Evolutionary conservation across 2,797 vertebrate species (phyloP).

Genomic region (Catharus ustulatus): DNA sequence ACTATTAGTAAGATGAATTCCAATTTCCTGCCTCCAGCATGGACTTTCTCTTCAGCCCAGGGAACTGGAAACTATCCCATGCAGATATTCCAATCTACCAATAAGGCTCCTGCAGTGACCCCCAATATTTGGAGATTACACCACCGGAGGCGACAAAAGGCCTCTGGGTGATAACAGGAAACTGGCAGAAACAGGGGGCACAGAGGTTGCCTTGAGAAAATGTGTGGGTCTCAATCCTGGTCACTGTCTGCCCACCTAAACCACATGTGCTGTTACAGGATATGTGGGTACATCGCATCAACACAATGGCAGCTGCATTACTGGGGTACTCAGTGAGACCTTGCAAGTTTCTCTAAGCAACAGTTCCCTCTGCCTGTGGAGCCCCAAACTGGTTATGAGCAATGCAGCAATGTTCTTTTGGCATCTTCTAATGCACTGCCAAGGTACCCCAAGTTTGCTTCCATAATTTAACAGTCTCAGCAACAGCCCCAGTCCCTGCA

Average conservation of each 20-base stretch:
- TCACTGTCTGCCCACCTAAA: neutral
- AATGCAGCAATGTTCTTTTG: neutral
- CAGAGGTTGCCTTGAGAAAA: neutral
- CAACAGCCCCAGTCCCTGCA: neutral
- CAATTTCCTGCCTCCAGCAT: neutral
- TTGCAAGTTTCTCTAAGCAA: neutral
- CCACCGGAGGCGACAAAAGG: neutral
- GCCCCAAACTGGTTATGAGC: neutral
- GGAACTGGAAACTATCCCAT: neutral
- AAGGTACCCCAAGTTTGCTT: neutral
- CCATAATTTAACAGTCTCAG: neutral
- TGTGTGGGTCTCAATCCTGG: neutral
- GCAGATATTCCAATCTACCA: neutral
- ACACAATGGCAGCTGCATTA: neutral
- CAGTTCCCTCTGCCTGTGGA: neutral
- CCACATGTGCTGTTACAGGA: fast-evolving
- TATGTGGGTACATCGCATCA: neutral
- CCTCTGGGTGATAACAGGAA: neutral
- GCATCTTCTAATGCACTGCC: neutral
- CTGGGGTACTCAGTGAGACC: neutral
- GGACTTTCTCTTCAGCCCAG: neutral
- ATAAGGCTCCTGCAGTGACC: neutral
- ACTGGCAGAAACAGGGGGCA: neutral
- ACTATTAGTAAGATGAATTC: neutral
- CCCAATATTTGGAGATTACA: neutral